A percentile compares a stretch with the other conserved stretches of the same genome.
Conservation (phyloP, 2,113 vertebrate genomes). For the Planiliza haematocheilus region DNA sequence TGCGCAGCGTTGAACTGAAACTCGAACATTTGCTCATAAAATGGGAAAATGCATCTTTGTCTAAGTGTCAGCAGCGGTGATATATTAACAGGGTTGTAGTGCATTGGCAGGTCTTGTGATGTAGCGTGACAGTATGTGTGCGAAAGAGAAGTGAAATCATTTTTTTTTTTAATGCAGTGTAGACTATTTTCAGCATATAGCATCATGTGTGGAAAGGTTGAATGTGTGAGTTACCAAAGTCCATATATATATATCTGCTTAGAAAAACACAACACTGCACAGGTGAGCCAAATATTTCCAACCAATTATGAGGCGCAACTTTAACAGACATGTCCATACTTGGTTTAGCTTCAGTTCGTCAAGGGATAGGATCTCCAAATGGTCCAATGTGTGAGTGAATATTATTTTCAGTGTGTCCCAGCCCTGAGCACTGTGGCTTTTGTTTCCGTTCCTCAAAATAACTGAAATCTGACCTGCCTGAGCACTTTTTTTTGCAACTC, state of each 20-base stretch:
- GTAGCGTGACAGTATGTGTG: neutral
- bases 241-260: neutral
- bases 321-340: neutral
- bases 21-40: constrained; percentile 4
- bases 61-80: no score
- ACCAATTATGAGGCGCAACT: neutral
- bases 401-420: no score
- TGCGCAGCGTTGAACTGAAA: neutral
- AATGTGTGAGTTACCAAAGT: neutral
- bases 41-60: neutral
- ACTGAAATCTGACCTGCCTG: no score
- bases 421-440: no score
- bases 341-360: no score
- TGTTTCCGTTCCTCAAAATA: no score
- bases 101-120: neutral
- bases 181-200: neutral
- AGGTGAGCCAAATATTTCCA: neutral
- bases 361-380: no score
- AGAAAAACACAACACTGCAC: neutral
- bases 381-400: no score
- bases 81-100: neutral
- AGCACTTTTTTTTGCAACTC: no score
- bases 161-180: neutral
- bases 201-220: neutral
- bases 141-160: constrained; percentile 31